Base-by-base conservation (phyloP, 1,140 invertebrate genomes). In the Eciton burchellii region DNA sequence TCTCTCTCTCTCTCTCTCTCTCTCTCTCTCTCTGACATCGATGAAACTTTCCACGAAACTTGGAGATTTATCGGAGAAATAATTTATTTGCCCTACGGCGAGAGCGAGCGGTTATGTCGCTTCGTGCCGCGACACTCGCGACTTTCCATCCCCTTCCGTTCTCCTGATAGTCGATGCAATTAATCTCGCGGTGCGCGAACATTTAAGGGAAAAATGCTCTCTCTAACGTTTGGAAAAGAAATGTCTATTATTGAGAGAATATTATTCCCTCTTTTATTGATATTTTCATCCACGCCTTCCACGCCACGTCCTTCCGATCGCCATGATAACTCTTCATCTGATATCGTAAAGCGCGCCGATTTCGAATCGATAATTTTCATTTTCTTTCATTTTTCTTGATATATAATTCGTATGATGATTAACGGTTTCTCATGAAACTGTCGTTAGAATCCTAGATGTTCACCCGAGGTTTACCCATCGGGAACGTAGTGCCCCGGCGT, bases 41-140 rank as follows among this genome's bases (percentile, higher is more conserved):
- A 11, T n/a, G 9, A 81, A 81, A 81, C 68, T 81, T 81, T 81
- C 56, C 68, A 45, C 56, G 68, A 62, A 81, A 81, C 66, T 81
- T 73, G n/a, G n/a, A n/a, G 68, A 81, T 81, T 81, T 81, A 81
- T 81, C 68, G 77, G 43, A 19, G 68, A 73, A 81, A 81, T 81
- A 81, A 81, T 81, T 81, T 73, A 81, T 81, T 81, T 81, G 21
- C 29, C 41, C 43, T 19, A 47, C 35, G 63, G 60, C 24, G 5
- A 16, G 49, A 29, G 21, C 54, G 35, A 16, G 21, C 11, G 57
- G 57, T 63, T 62, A 24, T 45, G 71, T 74, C 57, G 71, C 71
- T 11, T 76, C 73, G 73, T 65, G 60, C 74, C 74, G 8, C 49
- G 63, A 68, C 16, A 52, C 16, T 26, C 47, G 21, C 47, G 63